A percentile compares a stretch with the other conserved stretches of the same genome.
phyloP scores from a whole-genome alignment of 2,797 vertebrate genomes.

The Coranthus polyacanthus region DNA sequence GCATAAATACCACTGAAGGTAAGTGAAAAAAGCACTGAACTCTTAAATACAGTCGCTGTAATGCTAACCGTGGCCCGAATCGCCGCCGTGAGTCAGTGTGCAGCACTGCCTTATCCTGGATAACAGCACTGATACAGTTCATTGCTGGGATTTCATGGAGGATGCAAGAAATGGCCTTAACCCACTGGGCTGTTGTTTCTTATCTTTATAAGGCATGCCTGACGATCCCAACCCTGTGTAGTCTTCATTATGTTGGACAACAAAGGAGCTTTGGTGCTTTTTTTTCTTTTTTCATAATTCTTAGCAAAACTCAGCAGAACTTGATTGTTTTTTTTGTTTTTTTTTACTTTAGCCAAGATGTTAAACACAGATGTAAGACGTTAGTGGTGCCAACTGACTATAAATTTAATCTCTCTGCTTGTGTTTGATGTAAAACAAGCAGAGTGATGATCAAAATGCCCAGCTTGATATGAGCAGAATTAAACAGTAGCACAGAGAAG shows the following conservation, averaged over 20 bases:
- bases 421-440: slow-evolving; percentile 61
- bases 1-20: not conserved
- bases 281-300: too few species aligned
- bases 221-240: slow-evolving; percentile 39
- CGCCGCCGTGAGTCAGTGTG: slow-evolving; percentile 42
- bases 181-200: slow-evolving; percentile 21
- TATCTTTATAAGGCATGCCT: slow-evolving; percentile 35
- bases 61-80: slow-evolving; percentile 29
- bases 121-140: slow-evolving; percentile 49
- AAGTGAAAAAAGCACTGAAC: not conserved
- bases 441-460: slow-evolving; percentile 49
- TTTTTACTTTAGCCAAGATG: slow-evolving; percentile 47
- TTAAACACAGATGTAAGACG: slow-evolving; percentile 54
- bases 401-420: slow-evolving; percentile 38
- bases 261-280: not conserved
- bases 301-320: slow-evolving; percentile 9
- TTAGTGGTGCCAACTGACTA: slow-evolving; percentile 31
- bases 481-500: slow-evolving; percentile 26
- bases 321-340: slow-evolving; percentile 37
- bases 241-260: slow-evolving; percentile 39
- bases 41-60: not conserved
- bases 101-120: slow-evolving; percentile 48
- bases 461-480: slow-evolving; percentile 48
- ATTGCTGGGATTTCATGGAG: slow-evolving; percentile 51
- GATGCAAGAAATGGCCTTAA: slow-evolving; percentile 34